Evolutionary conservation across 2,888 invertebrate species (phyloP).

Genomic region (Cheilosia pagana): DNA sequence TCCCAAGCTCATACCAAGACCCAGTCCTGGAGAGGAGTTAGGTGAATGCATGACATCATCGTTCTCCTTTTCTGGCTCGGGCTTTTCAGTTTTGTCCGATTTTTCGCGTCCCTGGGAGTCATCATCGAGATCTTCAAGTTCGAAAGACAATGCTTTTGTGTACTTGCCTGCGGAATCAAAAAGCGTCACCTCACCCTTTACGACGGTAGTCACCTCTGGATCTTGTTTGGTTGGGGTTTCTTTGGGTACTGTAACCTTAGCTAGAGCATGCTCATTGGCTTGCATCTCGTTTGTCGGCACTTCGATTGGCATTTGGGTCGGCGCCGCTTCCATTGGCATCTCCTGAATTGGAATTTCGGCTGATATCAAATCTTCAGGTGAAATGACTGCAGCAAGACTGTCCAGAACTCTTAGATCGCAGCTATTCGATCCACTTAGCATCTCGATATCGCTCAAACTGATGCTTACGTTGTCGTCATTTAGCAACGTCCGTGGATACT

Average conservation of each 20-base stretch:
- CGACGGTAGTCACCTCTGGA: conserved; percentile 25
- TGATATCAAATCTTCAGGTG: conserved; percentile 33
- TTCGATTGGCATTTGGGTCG: neutral
- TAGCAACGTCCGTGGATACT: conserved; percentile 54
- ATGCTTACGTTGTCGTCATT: conserved; percentile 60
- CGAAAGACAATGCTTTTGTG: conserved; percentile 28
- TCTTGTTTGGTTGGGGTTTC: conserved; percentile 13
- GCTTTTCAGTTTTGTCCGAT: conserved; percentile 31
- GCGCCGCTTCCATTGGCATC: neutral
- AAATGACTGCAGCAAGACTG: conserved; percentile 44
- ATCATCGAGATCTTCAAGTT: conserved; percentile 50
- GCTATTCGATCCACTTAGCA: conserved; percentile 56
- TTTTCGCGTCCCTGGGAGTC: conserved; percentile 30
- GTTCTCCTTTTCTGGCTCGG: conserved; percentile 63
- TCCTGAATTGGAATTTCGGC: conserved; percentile 4
- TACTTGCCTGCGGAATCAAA: conserved; percentile 41
- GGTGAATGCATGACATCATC: conserved; percentile 28
- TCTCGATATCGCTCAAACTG: conserved; percentile 63
- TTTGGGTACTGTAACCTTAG: conserved; percentile 1
- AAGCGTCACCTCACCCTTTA: conserved; percentile 43
- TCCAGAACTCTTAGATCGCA: conserved; percentile 61
- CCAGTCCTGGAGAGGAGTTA: neutral
- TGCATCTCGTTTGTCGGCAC: neutral
- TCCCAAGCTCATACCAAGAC: neutral
- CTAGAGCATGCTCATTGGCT: neutral